These are phyloP conservation scores for Darevskia nairensis DNA, from an alignment of 2,797 vertebrate species.

Conservation along the genomic window DNA sequence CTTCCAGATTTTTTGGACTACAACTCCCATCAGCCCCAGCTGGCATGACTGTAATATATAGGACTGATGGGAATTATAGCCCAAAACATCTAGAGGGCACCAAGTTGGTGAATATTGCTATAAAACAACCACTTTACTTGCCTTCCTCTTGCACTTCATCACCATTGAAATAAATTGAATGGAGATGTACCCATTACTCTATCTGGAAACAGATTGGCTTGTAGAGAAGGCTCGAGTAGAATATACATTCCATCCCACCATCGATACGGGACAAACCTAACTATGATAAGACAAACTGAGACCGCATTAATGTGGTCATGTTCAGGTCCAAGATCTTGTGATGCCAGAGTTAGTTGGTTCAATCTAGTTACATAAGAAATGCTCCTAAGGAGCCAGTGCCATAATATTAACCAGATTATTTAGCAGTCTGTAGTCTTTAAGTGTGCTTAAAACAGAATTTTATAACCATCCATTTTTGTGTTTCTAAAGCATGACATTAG, in stretches of 20 bases:
- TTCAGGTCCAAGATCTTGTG: not conserved
- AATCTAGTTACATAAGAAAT: no score
- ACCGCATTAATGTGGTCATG: not conserved
- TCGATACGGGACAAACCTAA: not conserved
- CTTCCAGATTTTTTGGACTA: no score
- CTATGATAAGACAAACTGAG: slow-evolving; percentile 13
- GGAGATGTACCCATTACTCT: not conserved
- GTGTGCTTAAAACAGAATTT: not conserved
- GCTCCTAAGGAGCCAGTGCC: not conserved
- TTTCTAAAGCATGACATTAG: not conserved
- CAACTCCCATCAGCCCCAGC: no score
- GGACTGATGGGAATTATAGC: no score
- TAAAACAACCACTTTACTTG: not conserved
- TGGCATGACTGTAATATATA: no score
- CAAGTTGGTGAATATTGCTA: no score
- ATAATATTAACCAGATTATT: slow-evolving; percentile 19
- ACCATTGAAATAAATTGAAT: not conserved
- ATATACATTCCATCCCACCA: slow-evolving; percentile 10
- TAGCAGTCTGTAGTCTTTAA: not conserved
- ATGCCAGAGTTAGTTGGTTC: no score
- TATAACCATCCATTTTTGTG: not conserved
- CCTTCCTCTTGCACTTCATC: not conserved
- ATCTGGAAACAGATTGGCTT: slow-evolving; percentile 17
- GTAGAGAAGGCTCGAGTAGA: not conserved
- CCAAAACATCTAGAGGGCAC: no score